Base-by-base conservation (phyloP, 35 echinoderm and acorn worm genomes). In the Strongylocentrotus purpuratus region DNA sequence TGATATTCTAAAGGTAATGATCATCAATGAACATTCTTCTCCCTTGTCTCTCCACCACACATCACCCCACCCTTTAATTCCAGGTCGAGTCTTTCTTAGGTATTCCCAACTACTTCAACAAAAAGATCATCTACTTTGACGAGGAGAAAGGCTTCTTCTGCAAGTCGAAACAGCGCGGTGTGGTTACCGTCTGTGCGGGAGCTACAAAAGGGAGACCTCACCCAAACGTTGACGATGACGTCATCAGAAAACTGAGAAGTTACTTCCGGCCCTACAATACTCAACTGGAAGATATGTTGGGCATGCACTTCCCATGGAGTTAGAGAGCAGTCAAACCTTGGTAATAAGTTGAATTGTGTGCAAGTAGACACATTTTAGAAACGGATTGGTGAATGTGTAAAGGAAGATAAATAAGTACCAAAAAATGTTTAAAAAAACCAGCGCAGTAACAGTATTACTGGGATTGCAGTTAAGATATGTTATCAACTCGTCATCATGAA, bases 91-190 rank as follows among this genome's bases (percentile, higher is more conserved):
- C 94, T 47, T 99, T 99, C 86, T 25, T 99, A 31, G 95, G 95
- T 18, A 70, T 99, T 18, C 45, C 45, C 5, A 48, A 95, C 14
- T 96, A 95, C 61, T 99, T 99, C 33, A 78, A 88, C 22, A 46
- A 96, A 12, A 86, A 96, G 61, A 78, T 95, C n/a, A 96, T 99
- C 92, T 96, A 97, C 85, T 97, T 93, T 58, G 96, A 99, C 48
- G 45, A 78, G 48, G 32, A 86, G 22, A 99, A 99, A 45, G 95
- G 96, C 0, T 99, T 99, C 95, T 99, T 95, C 90, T 99, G 98
- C 91, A 48, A 96, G n/a, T 60, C 95, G 11, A 95, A 95, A 47
- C 95, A 95, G 0, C 46, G 94, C 20, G 31, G 85, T 18, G 48
- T 58, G 31, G 65, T 22, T 28, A 78, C 65, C 7, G 48, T 91